Conservation (phyloP, 2,888 invertebrate genomes). For the Falcaria lacertinaria region DNA sequence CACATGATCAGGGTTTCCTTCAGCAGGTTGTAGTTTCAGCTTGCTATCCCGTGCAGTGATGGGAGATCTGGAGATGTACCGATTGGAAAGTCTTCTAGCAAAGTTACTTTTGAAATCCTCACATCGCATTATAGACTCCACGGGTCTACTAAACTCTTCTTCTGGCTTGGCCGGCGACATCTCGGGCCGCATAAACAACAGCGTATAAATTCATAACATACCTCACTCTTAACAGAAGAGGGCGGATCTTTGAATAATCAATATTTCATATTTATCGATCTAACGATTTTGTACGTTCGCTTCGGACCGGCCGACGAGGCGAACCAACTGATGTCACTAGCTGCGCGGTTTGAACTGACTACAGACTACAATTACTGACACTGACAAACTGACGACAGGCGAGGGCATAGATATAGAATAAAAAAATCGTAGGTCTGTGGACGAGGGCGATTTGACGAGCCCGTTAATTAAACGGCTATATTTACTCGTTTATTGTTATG, state of each 20-base stretch:
- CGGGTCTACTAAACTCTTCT: slow-evolving; percentile 61
- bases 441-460: too few relatives aligned
- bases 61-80: slow-evolving; percentile 54
- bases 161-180: slow-evolving; percentile 31
- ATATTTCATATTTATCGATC: background rate
- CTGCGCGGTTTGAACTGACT: slow-evolving; percentile 24
- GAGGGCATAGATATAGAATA: too few relatives aligned
- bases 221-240: slow-evolving; percentile 30
- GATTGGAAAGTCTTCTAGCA: slow-evolving; percentile 67
- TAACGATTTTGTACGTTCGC: background rate
- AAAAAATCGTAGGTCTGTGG: too few relatives aligned
- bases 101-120: slow-evolving; percentile 75
- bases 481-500: too few relatives aligned
- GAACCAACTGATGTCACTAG: slow-evolving; percentile 28
- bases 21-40: slow-evolving; percentile 39
- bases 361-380: too few relatives aligned
- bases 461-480: too few relatives aligned
- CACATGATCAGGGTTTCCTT: slow-evolving; percentile 41
- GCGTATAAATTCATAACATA: slow-evolving; percentile 32
- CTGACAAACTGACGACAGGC: too few relatives aligned
- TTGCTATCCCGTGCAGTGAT: slow-evolving; percentile 37
- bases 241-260: slow-evolving; percentile 23
- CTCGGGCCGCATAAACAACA: slow-evolving; percentile 50
- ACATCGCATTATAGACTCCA: slow-evolving; percentile 72
- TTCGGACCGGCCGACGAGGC: background rate